Conservation (phyloP, 2,113 vertebrate species). For the Rhabdomys dilectus region DNA sequence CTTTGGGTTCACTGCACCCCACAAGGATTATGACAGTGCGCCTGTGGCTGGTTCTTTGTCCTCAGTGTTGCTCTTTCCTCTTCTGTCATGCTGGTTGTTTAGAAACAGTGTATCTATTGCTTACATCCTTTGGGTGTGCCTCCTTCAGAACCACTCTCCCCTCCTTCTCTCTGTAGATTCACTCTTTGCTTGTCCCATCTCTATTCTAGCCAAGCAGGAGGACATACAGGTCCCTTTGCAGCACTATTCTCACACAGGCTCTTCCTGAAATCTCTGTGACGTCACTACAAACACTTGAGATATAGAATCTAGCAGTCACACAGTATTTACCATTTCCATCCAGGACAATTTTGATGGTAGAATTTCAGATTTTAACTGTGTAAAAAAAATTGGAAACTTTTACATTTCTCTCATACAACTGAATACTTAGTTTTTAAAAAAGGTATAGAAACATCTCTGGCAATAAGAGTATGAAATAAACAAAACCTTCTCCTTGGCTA, state of each 20-base stretch:
- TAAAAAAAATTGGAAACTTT: neutral
- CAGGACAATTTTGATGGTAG: conserved; percentile 52
- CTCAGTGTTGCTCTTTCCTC: neutral
- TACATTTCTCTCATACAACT: neutral
- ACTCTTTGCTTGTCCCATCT: neutral
- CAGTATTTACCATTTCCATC: neutral
- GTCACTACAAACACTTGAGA: neutral
- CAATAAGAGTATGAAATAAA: conserved; percentile 5
- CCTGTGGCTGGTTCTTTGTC: neutral
- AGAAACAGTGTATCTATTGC: neutral
- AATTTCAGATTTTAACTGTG: conserved; percentile 27
- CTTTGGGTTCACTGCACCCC: neutral
- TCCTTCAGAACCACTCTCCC: neutral
- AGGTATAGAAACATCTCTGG: neutral
- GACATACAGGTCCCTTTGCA: neutral
- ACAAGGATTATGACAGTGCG: neutral
- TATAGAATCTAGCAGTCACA: neutral
- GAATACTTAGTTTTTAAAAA: neutral
- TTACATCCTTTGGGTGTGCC: neutral
- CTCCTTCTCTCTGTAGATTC: neutral
- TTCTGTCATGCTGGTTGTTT: neutral
- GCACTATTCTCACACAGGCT: neutral
- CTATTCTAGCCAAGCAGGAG: neutral
- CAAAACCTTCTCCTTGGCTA: neutral
- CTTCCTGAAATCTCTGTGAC: neutral